These are phyloP conservation scores for Heterohyrax brucei DNA, from an alignment of 2,797 vertebrate genomes.

Conservation along the genomic window DNA sequence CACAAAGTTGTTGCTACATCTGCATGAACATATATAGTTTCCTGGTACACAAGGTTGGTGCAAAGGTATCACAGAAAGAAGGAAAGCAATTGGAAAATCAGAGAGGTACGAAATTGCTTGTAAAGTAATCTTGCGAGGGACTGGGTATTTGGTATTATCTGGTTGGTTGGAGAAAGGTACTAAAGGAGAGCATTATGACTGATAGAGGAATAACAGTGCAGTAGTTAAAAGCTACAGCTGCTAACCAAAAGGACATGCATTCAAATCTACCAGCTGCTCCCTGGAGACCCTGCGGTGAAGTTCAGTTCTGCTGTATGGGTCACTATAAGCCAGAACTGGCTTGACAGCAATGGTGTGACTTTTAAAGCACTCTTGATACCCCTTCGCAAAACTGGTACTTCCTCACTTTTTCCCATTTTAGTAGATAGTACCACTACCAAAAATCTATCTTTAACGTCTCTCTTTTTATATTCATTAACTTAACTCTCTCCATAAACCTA, in stretches of 20 bases:
- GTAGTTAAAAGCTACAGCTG: no score
- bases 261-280: no score
- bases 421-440: background rate
- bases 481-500: background rate
- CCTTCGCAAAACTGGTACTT: background rate
- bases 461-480: background rate
- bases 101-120: background rate
- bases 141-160: background rate
- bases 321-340: no score
- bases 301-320: no score
- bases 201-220: background rate
- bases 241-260: no score
- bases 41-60: background rate
- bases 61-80: background rate
- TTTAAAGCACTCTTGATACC: background rate
- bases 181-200: background rate
- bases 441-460: background rate
- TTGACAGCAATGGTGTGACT: no score
- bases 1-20: background rate
- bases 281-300: no score
- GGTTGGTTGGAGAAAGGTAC: background rate
- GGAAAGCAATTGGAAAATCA: background rate
- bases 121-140: background rate
- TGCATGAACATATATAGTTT: background rate
- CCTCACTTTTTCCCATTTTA: conserved; percentile 1